Conservation (phyloP, 2,888 invertebrate species). For the Cataglyphis albicans region DNA sequence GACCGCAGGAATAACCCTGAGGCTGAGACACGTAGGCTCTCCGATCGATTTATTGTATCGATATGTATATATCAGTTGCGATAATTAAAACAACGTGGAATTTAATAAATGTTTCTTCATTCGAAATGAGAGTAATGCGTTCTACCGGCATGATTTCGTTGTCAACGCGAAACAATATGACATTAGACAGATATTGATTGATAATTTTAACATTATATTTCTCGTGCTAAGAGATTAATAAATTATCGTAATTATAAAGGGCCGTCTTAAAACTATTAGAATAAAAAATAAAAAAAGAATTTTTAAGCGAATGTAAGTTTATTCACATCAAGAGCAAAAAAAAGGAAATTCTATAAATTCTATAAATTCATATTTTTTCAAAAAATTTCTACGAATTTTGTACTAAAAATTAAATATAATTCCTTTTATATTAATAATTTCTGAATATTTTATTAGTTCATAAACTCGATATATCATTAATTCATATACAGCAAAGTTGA, state of each 20-base stretch:
- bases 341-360: neutral
- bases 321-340: neutral
- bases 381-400: neutral
- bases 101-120: constrained; percentile 31
- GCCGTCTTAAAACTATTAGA: neutral
- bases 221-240: neutral
- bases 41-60: constrained; percentile 22
- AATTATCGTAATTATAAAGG: neutral
- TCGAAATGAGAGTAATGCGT: constrained; percentile 20
- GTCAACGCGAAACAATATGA: neutral
- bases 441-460: neutral
- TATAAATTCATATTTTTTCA: neutral
- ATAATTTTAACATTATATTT: constrained; percentile 6
- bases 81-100: constrained; percentile 34
- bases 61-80: neutral
- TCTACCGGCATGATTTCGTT: constrained; percentile 1
- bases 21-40: constrained; percentile 19
- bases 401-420: neutral
- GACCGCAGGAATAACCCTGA: constrained; percentile 32
- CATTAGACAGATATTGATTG: constrained; percentile 7
- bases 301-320: neutral
- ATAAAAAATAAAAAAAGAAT: neutral
- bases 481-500: neutral
- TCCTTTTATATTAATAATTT: neutral
- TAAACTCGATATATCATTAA: neutral